Evolutionary conservation across 1,140 invertebrate genomes (phyloP).

Genomic region (Grapholita molesta): DNA sequence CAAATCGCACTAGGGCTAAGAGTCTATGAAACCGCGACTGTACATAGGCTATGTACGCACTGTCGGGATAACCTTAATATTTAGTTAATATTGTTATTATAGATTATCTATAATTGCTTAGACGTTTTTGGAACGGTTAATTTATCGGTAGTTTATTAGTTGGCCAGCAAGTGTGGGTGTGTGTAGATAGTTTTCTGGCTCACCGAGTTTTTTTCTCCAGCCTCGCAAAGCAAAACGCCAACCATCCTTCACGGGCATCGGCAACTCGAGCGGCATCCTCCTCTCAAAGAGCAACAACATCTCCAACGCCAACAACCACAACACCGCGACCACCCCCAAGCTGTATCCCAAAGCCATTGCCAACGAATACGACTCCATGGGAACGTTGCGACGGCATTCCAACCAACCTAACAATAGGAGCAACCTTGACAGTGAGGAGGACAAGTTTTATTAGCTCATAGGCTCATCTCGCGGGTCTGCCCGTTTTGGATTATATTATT

Average conservation of each 20-base stretch:
- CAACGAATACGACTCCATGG: conserved; percentile 86
- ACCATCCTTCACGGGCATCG: conserved; percentile 78
- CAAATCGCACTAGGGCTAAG: too few species aligned
- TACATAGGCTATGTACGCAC: too few species aligned
- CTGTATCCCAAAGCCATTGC: conserved; percentile 82
- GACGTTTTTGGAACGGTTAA: too few species aligned
- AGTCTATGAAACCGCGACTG: too few species aligned
- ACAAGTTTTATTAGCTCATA: conserved; percentile 68
- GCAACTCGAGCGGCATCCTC: conserved; percentile 77
- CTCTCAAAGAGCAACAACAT: conserved; percentile 81
- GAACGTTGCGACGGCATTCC: conserved; percentile 88
- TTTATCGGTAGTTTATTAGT: too few species aligned
- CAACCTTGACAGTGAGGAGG: conserved; percentile 70
- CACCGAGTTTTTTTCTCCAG: conserved; percentile 36
- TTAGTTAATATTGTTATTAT: too few species aligned
- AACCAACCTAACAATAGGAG: conserved; percentile 68
- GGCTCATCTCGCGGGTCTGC: neutral
- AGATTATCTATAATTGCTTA: too few species aligned
- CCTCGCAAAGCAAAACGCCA: conserved; percentile 78
- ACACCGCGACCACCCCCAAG: conserved; percentile 78
- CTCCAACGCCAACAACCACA: conserved; percentile 79
- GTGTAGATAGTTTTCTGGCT: too few species aligned
- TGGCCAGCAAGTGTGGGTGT: too few species aligned
- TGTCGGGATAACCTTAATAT: too few species aligned
- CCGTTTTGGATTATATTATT: neutral